Conservation (phyloP, 2,888 invertebrate species). For the Caenorhabditis sinica region DNA sequence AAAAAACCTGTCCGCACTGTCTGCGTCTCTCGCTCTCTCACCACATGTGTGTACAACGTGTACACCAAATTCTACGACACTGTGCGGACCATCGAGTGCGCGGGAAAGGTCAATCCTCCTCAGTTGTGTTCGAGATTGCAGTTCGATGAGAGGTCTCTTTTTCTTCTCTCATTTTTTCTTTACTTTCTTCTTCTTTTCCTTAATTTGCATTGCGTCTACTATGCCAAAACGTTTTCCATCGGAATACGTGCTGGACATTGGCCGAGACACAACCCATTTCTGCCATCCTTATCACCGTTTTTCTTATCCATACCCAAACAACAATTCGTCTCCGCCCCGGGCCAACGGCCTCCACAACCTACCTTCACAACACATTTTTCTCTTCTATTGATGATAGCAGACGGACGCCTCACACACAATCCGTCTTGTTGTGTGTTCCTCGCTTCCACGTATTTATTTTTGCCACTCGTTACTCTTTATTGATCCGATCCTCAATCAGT, state of each 20-base stretch:
- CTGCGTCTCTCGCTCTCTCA: constrained; percentile 37
- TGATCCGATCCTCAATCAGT: constrained; percentile 3
- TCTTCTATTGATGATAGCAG: constrained; percentile 53
- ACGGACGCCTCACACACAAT: constrained; percentile 51
- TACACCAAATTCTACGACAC: constrained; percentile 14
- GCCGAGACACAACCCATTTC: constrained; percentile 8
- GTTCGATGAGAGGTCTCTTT: neutral
- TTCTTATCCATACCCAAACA: constrained; percentile 56
- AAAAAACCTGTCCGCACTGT: constrained; percentile 16
- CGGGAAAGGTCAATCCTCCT: constrained; percentile 1
- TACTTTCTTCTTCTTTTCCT: neutral
- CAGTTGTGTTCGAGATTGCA: constrained; percentile 8
- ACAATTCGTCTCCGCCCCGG: constrained; percentile 52
- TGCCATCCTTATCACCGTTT: constrained; percentile 47
- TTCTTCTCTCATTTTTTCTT: neutral
- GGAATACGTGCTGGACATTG: constrained; percentile 35
- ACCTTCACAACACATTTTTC: constrained; percentile 58
- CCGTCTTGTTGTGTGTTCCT: constrained; percentile 46
- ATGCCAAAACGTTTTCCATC: neutral
- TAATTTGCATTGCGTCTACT: neutral
- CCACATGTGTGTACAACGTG: constrained; percentile 1
- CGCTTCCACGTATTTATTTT: constrained; percentile 19
- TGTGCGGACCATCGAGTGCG: constrained; percentile 20
- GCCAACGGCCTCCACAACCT: constrained; percentile 41
- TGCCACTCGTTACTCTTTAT: constrained; percentile 8